These are phyloP conservation scores for Patiria miniata DNA, from an alignment of 35 echinoderm and acorn worm species.

Conservation along the genomic window DNA sequence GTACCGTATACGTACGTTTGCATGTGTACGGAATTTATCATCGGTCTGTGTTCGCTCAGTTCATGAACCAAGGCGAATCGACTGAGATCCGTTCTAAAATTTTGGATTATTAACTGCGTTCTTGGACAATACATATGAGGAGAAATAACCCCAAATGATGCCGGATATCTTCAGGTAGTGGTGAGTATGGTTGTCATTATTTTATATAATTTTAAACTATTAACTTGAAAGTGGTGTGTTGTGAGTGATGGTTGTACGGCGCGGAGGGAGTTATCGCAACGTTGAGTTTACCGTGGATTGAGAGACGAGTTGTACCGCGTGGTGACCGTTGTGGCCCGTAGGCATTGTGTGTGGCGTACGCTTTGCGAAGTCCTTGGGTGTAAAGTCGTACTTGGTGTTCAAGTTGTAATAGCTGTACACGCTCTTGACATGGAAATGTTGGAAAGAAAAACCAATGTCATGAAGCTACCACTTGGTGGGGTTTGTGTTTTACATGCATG, in stretches of 20 bases:
- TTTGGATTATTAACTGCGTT: slow-evolving; percentile 5
- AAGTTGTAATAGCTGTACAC: too few species aligned
- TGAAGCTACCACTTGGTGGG: too few species aligned
- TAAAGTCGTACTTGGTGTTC: too few species aligned
- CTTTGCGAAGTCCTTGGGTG: too few species aligned
- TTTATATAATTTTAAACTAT: background rate
- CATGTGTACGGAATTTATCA: too few species aligned
- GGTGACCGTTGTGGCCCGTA: background rate
- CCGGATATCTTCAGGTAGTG: background rate
- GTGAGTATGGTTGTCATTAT: background rate
- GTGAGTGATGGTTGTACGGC: background rate
- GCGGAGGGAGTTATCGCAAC: background rate
- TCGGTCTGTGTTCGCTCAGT: too few species aligned
- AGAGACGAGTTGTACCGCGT: background rate
- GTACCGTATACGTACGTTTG: too few species aligned
- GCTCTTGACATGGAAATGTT: too few species aligned
- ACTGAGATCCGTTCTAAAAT: background rate
- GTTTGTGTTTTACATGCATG: too few species aligned
- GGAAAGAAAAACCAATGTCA: too few species aligned
- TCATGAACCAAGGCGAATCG: background rate
- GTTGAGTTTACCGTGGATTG: background rate
- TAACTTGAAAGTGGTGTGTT: background rate
- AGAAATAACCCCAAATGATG: background rate
- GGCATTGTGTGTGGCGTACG: too few species aligned
- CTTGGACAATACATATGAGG: background rate